Base-by-base conservation (phyloP, 37 sponge, comb jelly and placozoan species). In the Agelas oroides region DNA sequence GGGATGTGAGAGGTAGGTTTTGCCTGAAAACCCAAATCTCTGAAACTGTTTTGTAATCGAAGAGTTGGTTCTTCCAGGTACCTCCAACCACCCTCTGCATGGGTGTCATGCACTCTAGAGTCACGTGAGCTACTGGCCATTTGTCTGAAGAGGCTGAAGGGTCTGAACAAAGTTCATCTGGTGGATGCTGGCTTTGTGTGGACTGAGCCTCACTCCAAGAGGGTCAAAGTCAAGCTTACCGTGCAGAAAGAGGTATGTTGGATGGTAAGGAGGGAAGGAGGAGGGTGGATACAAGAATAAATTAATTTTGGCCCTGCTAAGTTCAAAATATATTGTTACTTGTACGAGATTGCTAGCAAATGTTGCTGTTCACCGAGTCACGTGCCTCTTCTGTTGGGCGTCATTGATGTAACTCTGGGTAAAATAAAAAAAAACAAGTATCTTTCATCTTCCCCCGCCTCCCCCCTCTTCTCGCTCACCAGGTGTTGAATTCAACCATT, bases 121-220 rank as follows among this genome's bases (percentile, higher is more conserved):
- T 95, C 95, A 0, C 79, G 88, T 13, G 97, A 98, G 75, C 91
- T 98, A 0, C 93, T 98, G 33, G 74, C 91, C 21, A 59, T 96
- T 31, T 98, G 99, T 57, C 86, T 98, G 40, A 98, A 96, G 93
- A 87, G 86, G 64, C 75, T 98, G 56, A 94, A 94, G 58, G 95
- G 95, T 19, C 71, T 93, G 32, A 71, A 32, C 52, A 88, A 95
- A 84, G 92, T 97, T 17, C 96, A 88, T 33, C 85, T 98, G 59
- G 95, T 98, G 14, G 97, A 98, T 57, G 99, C 99, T 17, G 90
- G 89, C 53, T 98, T 98, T 62, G 80, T 94, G 20, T 98, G 99
- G 99, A 98, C 99, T 16, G 99, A 98, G 56, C 97, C 99, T 13
- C 99, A 98, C 76, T 98, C 99, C 27, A 94, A 96, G 89, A 93